These are phyloP conservation scores for Lepidochitona cinerea DNA, from an alignment of 2,888 invertebrate species.

Conservation along the genomic window DNA sequence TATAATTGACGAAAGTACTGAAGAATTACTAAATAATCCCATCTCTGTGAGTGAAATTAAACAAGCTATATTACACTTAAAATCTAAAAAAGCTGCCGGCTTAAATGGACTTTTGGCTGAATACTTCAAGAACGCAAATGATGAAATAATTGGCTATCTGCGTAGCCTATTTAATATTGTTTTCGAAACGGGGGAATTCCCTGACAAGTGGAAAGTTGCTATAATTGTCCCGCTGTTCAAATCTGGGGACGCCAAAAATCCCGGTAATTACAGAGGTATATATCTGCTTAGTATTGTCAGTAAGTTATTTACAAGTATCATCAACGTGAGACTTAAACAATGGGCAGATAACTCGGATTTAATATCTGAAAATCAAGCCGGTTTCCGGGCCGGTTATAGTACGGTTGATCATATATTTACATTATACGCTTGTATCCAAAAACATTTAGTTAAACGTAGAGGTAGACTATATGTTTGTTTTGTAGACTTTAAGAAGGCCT, in stretches of 20 bases:
- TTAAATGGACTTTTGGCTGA: not conserved
- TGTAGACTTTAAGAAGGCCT: not conserved
- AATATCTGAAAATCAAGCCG: not conserved
- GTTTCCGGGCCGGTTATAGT: not conserved
- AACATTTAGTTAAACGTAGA: not conserved
- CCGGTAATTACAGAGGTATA: not conserved
- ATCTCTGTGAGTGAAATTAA: not conserved
- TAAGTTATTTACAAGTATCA: not conserved
- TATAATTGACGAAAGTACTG: not conserved
- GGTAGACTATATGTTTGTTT: not conserved
- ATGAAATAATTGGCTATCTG: not conserved
- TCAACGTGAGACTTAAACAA: not conserved
- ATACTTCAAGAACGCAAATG: not conserved
- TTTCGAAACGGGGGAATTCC: not conserved
- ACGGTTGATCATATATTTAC: not conserved
- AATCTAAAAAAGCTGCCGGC: not conserved
- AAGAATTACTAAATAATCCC: not conserved
- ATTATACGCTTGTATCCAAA: not conserved
- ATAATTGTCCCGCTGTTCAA: not conserved
- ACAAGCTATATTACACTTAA: not conserved
- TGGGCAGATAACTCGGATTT: not conserved
- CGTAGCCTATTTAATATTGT: not conserved
- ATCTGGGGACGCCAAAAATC: not conserved
- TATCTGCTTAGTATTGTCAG: not conserved
- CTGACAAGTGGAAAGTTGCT: not conserved